phyloP scores from a whole-genome alignment of 2,888 invertebrate species.

The Thumatha senex region DNA sequence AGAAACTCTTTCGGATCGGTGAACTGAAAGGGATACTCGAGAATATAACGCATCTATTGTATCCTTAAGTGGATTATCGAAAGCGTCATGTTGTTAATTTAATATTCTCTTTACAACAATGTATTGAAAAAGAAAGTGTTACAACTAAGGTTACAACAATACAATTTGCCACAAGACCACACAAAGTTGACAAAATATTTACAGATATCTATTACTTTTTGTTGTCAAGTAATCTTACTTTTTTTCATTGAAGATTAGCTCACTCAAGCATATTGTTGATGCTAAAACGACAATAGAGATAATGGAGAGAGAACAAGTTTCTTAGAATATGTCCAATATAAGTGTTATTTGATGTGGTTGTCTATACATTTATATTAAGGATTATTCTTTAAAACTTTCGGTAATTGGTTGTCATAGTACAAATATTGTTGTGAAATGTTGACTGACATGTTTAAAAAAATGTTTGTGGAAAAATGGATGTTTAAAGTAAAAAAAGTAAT shows the following conservation, averaged over 20 bases:
- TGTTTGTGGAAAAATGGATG: not conserved
- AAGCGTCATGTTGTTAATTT: slow-evolving; percentile 72
- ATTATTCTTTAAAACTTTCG: slow-evolving; percentile 4
- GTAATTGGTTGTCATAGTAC: slow-evolving; percentile 1
- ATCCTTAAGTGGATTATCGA: slow-evolving; percentile 51
- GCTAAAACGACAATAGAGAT: slow-evolving; percentile 30
- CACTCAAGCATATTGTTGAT: slow-evolving; percentile 24
- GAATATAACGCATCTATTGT: slow-evolving; percentile 54
- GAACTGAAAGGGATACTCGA: slow-evolving; percentile 49
- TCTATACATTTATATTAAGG: not conserved
- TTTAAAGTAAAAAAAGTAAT: not conserved
- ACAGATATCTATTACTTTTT: slow-evolving; percentile 47
- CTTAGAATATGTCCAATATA: slow-evolving; percentile 8
- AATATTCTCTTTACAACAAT: slow-evolving; percentile 58
- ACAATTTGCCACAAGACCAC: slow-evolving; percentile 63
- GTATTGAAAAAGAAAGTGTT: slow-evolving; percentile 61
- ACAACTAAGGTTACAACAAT: slow-evolving; percentile 56
- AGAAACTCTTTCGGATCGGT: slow-evolving; percentile 22
- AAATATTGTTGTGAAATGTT: not conserved
- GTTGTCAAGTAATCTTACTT: slow-evolving; percentile 54
- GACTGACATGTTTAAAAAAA: slow-evolving; percentile 2
- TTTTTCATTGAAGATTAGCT: slow-evolving; percentile 53
- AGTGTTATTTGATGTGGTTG: slow-evolving; percentile 14
- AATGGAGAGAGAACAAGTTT: slow-evolving; percentile 34
- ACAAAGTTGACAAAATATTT: slow-evolving; percentile 78